These are phyloP conservation scores for Amyelois transitella DNA, from an alignment of 1,140 invertebrate species.

Conservation along the genomic window DNA sequence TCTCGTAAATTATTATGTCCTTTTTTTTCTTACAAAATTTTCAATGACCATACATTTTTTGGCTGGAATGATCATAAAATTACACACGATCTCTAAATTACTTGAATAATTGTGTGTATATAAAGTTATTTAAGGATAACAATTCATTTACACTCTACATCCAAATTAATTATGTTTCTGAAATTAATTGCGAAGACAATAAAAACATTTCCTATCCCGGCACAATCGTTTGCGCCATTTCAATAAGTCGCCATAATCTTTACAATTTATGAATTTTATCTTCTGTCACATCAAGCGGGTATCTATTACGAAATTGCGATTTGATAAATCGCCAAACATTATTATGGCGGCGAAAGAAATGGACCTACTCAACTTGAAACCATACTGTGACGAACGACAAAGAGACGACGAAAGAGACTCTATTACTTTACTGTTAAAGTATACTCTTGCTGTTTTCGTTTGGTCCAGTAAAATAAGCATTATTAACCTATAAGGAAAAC, in stretches of 20 bases:
- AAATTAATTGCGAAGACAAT: too few relatives aligned
- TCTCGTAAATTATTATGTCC: too few relatives aligned
- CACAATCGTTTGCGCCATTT: constrained; percentile 14
- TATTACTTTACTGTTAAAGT: constrained; percentile 20
- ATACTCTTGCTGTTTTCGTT: constrained; percentile 12
- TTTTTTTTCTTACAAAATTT: too few relatives aligned
- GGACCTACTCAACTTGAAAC: constrained; percentile 59
- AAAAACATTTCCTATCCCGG: not conserved
- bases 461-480: constrained; percentile 45
- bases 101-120: too few relatives aligned
- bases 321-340: constrained; percentile 73
- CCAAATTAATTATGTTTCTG: too few relatives aligned
- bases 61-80: too few relatives aligned
- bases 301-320: constrained; percentile 73
- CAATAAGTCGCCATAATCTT: constrained; percentile 25
- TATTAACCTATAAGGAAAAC: constrained; percentile 49
- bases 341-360: constrained; percentile 70
- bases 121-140: too few relatives aligned
- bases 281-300: constrained; percentile 58
- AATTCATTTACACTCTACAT: too few relatives aligned
- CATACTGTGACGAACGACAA: constrained; percentile 22
- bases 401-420: constrained; percentile 23
- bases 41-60: too few relatives aligned
- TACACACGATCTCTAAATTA: too few relatives aligned
- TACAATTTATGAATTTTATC: constrained; percentile 59